These are phyloP conservation scores for Bacillus rossius DNA, from an alignment of 1,140 invertebrate genomes.

Conservation along the genomic window DNA sequence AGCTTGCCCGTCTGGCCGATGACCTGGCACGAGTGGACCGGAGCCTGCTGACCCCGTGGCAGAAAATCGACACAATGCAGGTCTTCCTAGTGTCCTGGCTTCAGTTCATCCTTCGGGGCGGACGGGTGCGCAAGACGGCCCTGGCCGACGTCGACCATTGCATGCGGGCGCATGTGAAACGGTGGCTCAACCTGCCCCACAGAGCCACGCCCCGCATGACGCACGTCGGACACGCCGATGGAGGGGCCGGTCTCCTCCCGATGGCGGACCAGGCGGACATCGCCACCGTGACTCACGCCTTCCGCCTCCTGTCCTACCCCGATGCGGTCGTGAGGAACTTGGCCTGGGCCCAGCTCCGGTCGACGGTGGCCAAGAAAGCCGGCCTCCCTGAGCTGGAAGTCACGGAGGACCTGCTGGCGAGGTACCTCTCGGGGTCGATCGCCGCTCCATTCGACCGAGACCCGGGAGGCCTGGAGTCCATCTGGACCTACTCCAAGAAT, in stretches of 20 bases:
- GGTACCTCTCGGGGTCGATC: no score
- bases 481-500: no score
- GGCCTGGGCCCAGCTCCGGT: conserved; percentile 17
- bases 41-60: conserved; percentile 23
- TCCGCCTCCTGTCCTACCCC: conserved; percentile 24
- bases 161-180: neutral
- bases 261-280: conserved; percentile 23
- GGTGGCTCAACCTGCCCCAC: neutral
- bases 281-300: conserved; percentile 25
- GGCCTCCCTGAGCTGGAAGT: no score
- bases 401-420: no score
- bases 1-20: neutral
- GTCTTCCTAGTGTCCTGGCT: conserved; percentile 22
- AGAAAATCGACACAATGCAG: conserved; percentile 25
- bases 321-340: conserved; percentile 12
- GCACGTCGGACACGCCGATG: neutral
- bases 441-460: no score
- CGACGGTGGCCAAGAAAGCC: neutral
- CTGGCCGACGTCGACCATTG: neutral
- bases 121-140: neutral
- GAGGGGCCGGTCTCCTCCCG: conserved; percentile 17
- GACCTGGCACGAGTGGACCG: neutral
- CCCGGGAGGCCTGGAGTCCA: no score
- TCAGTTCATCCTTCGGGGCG: conserved; percentile 5
- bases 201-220: neutral